Evolutionary conservation across 1,140 invertebrate genomes (phyloP).

Genomic region (Cecropterus lyciades): DNA sequence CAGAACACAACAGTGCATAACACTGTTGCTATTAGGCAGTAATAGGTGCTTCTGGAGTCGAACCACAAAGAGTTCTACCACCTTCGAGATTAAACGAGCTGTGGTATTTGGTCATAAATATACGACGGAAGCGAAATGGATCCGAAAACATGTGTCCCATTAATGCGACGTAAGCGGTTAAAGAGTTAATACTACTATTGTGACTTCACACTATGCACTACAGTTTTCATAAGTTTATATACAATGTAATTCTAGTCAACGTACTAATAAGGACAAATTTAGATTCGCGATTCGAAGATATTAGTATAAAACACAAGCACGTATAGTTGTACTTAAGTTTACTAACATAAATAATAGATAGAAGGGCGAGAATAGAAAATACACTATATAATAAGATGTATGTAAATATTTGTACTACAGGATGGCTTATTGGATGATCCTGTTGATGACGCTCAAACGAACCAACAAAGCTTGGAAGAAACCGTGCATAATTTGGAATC

Average conservation of each 20-base stretch:
- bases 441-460: constrained; percentile 86
- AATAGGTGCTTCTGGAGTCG: no score
- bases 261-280: background rate
- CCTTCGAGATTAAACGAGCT: no score
- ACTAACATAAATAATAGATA: constrained; percentile 10
- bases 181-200: no score
- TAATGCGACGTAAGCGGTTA: no score
- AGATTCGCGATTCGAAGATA: background rate
- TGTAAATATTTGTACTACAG: constrained; percentile 46
- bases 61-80: no score
- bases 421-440: constrained; percentile 96
- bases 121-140: no score
- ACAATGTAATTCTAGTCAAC: background rate
- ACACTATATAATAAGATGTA: constrained; percentile 14
- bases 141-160: no score
- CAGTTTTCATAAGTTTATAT: background rate
- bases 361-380: background rate
- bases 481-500: constrained; percentile 66
- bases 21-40: no score
- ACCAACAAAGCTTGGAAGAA: constrained; percentile 70
- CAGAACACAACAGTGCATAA: no score
- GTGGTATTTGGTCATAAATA: no score
- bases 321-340: constrained; percentile 1
- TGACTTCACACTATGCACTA: background rate
- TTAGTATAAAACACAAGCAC: constrained; percentile 13